phyloP scores from a whole-genome alignment of 2,888 invertebrate species.

The Microctonus aethiopoides region DNA sequence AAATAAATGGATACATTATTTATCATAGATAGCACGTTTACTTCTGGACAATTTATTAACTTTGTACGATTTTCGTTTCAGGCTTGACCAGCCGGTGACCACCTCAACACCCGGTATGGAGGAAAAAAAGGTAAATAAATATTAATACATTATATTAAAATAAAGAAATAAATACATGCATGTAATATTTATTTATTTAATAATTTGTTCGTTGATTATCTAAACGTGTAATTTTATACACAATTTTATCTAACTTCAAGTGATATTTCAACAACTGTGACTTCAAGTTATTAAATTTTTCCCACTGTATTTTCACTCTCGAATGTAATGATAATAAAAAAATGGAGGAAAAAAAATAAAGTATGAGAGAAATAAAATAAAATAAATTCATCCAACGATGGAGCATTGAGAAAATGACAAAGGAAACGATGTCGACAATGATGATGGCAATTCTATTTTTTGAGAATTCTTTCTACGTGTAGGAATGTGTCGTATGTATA shows the following conservation, averaged over 20 bases:
- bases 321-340: background rate
- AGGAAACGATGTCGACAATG: too few species aligned
- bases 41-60: background rate
- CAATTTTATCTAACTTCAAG: background rate
- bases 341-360: slow-evolving; percentile 1
- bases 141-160: background rate
- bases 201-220: background rate
- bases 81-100: slow-evolving; percentile 79
- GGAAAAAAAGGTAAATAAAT: slow-evolving; percentile 71
- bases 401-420: background rate
- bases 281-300: slow-evolving; percentile 17
- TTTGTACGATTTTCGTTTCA: slow-evolving; percentile 60
- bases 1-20: too few species aligned
- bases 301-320: slow-evolving; percentile 20
- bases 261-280: background rate
- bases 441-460: slow-evolving; percentile 8
- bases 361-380: background rate
- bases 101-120: slow-evolving; percentile 75
- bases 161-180: background rate
- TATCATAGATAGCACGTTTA: background rate
- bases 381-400: background rate
- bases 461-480: background rate
- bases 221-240: background rate
- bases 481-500: background rate
- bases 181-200: too few species aligned